A percentile compares a stretch with the other conserved stretches of the same genome.
Conservation (phyloP, 1,140 invertebrate species). For the Diorhabda elongata region DNA sequence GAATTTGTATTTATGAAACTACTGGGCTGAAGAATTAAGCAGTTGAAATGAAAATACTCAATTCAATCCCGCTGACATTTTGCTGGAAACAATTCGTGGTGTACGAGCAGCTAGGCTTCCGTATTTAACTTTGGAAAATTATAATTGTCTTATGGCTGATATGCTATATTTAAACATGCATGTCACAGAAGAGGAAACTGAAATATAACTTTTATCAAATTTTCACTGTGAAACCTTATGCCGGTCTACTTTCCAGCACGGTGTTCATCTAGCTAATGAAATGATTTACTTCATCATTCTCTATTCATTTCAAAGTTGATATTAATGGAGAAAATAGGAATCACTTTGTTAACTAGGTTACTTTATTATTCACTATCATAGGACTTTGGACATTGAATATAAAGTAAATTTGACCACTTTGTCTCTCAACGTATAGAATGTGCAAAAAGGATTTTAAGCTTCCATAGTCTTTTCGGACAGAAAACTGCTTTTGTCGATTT, state of each 20-base stretch:
- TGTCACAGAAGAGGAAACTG: slow-evolving; percentile 3
- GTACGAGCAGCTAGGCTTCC: neutral
- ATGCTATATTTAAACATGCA: slow-evolving; percentile 5
- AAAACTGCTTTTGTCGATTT: no score
- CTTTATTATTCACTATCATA: neutral
- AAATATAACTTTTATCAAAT: slow-evolving; percentile 14
- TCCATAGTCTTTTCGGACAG: no score
- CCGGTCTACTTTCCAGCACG: neutral
- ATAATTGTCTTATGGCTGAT: slow-evolving; percentile 4
- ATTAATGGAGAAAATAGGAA: slow-evolving; percentile 3
- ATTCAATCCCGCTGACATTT: neutral
- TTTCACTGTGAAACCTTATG: neutral
- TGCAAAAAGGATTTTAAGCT: no score
- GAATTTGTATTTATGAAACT: no score
- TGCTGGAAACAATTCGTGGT: slow-evolving; percentile 4
- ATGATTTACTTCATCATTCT: slow-evolving; percentile 2
- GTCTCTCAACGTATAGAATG: no score
- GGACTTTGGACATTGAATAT: no score
- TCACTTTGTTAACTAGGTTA: neutral
- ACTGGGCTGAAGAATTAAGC: neutral
- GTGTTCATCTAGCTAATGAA: slow-evolving; percentile 4
- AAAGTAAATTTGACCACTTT: no score
- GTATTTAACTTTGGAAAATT: slow-evolving; percentile 11
- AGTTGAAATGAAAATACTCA: neutral
- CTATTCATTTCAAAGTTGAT: slow-evolving; percentile 2